Evolutionary conservation across 2,888 invertebrate species (phyloP), one percentile per base, ranked within the genome.

Genomic region (Ctena decussata): DNA sequence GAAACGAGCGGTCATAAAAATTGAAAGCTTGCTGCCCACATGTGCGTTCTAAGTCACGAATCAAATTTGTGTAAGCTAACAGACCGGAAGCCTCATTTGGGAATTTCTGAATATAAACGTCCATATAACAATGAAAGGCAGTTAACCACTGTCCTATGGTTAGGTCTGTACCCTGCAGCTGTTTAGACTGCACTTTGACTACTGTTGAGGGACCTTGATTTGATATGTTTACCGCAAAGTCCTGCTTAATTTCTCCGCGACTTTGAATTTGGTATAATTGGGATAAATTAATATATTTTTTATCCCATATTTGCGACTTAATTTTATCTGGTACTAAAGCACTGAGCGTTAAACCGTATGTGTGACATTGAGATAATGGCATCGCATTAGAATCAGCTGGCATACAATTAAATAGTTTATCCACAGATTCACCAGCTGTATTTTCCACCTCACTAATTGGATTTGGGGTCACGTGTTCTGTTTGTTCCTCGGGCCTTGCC

Each of bases 71-170:
- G 24, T 70, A 35, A 37, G 70, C 41, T n/a, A 70, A 24, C 12
- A 70, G 21, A 18, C 70, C 70, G 3, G 5, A 70, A n/a, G 41
- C 41, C 21, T 70, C 70, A 70, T n/a, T 24, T 12, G 69, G 69
- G 24, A 35, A 69, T 15, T 37, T 32, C 30, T 69, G 69, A 5
- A 69, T 3, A 69, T 35, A 70, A 5, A 35, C 70, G 37, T 70
- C 70, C 39, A 70, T 70, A 37, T 70, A 70, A 70, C n/a, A 37
- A 70, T 70, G 70, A 41, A 70, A 70, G 5, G 70, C 41, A 70
- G 70, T 37, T 5, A 37, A 21, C 70, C 70, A 37, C 24, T 70
- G 70, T 5, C 21, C 8, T 8, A 70, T 70, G 5, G 37, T 6
- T 24, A 70, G 70, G 37, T 70, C 39, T 11, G 18, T 12, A n/a